A percentile compares a stretch with the other conserved stretches of the same genome.
Evolutionary conservation across 2,888 invertebrate species (phyloP).

Genomic region (Zele albiditarsus): DNA sequence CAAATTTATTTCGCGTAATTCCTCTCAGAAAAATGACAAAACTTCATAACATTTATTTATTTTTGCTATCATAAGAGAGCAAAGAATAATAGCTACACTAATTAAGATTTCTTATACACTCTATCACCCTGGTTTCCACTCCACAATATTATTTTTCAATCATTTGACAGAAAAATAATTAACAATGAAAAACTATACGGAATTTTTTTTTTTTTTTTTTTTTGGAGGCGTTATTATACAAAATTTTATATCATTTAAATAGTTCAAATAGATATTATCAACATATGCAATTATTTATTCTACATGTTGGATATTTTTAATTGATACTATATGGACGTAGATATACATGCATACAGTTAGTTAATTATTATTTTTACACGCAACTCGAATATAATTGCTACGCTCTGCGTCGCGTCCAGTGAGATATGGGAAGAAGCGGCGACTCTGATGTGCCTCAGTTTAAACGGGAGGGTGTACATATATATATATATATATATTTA

Average conservation of each 20-base stretch:
- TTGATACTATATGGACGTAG: conserved; percentile 61
- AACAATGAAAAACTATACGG: too few relatives aligned
- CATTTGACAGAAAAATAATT: too few relatives aligned
- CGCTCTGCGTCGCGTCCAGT: conserved; percentile 28
- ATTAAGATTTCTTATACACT: too few relatives aligned
- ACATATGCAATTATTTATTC: conserved; percentile 37
- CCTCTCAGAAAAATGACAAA: too few relatives aligned
- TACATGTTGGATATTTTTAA: conserved; percentile 58
- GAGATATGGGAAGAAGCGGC: conserved; percentile 35
- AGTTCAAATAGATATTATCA: conserved; percentile 11
- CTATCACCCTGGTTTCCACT: too few relatives aligned
- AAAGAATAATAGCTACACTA: too few relatives aligned
- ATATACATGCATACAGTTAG: conserved; percentile 46
- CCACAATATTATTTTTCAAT: too few relatives aligned
- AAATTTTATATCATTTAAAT: neutral
- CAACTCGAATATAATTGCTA: conserved; percentile 65
- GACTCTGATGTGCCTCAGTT: conserved; percentile 19
- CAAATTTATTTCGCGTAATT: too few relatives aligned
- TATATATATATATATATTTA: conserved; percentile 10
- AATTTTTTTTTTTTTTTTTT: neutral
- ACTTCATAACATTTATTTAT: too few relatives aligned
- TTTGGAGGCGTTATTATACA: too few relatives aligned
- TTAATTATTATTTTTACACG: conserved; percentile 70
- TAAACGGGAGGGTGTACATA: neutral
- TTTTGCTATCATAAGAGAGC: too few relatives aligned